Evolutionary conservation across 92 coral and sea anemone genomes (phyloP).

Genomic region (Palythoa heliodiscus): DNA sequence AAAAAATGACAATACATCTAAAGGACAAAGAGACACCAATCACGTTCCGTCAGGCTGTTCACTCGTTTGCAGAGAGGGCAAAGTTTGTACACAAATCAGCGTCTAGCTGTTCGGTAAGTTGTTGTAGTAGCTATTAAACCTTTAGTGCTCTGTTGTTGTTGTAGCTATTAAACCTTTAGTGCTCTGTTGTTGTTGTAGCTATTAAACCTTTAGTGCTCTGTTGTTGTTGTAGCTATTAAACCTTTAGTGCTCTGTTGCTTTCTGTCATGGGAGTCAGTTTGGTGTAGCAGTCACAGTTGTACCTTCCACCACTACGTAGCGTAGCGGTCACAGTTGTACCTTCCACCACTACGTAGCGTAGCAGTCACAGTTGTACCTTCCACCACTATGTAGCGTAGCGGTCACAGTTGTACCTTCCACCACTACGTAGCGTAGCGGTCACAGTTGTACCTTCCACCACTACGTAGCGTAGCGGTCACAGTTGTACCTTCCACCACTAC

Average conservation of each 20-base stretch:
- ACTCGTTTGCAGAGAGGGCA: constrained; percentile 82
- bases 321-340: too few relatives aligned
- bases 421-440: too few relatives aligned
- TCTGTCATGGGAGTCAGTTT: too few relatives aligned
- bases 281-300: too few relatives aligned
- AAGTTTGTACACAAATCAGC: constrained; percentile 74
- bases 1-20: constrained; percentile 63
- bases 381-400: too few relatives aligned
- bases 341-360: too few relatives aligned
- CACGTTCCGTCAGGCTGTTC: constrained; percentile 87
- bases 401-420: too few relatives aligned
- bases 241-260: background rate
- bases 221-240: background rate
- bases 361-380: too few relatives aligned
- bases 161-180: background rate
- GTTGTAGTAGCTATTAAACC: background rate
- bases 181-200: background rate
- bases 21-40: constrained; percentile 72
- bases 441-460: too few relatives aligned
- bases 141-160: background rate
- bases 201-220: background rate
- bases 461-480: too few relatives aligned
- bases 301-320: too few relatives aligned
- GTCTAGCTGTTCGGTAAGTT: constrained; percentile 80
- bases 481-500: too few relatives aligned